Evolutionary conservation across 2,797 vertebrate genomes (phyloP).

Genomic region (Eurystomus glaucurus): DNA sequence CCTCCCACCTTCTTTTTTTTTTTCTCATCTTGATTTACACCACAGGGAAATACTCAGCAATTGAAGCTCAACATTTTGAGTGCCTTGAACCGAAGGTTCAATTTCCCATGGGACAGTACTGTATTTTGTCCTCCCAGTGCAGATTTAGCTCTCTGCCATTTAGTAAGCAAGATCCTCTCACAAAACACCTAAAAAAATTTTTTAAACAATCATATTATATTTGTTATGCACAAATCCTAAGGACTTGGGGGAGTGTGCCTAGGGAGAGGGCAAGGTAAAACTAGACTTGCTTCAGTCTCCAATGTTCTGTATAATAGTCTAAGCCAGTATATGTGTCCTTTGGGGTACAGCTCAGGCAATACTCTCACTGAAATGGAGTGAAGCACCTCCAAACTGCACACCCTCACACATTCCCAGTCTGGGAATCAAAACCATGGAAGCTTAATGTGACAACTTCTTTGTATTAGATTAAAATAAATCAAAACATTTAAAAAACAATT

Average conservation of each 20-base stretch:
- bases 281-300: not conserved
- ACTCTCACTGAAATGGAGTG: not conserved
- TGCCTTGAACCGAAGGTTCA: not conserved
- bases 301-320: not conserved
- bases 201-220: not conserved
- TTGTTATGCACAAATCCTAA: not conserved
- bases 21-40: not conserved
- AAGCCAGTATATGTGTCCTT: not conserved
- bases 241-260: fast-evolving
- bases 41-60: not conserved
- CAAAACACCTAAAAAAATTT: not conserved
- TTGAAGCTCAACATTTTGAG: not conserved
- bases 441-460: not conserved
- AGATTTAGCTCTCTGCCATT: not conserved
- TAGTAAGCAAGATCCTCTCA: not conserved
- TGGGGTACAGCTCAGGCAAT: fast-evolving
- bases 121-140: not conserved
- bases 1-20: not conserved
- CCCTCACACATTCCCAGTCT: not conserved
- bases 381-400: not conserved
- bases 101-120: not conserved
- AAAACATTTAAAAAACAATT: not conserved
- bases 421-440: not conserved
- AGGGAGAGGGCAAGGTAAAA: not conserved
- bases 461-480: not conserved